Evolutionary conservation across 2,113 vertebrate genomes (phyloP), one percentile per base, ranked within the genome.

Genomic region (Telmatochromis sp.): DNA sequence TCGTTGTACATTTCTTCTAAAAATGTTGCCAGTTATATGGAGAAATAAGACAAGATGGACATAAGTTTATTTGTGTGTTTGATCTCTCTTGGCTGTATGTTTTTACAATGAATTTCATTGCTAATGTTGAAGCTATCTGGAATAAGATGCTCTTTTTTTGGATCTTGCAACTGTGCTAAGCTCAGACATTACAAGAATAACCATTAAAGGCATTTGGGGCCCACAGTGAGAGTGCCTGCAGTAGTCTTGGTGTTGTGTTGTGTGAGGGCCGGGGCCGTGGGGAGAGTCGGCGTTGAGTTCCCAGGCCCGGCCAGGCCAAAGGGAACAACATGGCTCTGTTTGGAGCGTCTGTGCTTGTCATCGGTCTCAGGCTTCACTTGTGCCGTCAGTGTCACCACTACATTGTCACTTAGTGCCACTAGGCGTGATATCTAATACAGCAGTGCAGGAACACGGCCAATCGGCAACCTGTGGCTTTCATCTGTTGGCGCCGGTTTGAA

Each of bases 291-390:
- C 83, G 57, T 86, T 54, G 84, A 88, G 90, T 95, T 94, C 94
- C 95, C 93, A 90, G 92, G 90, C 89, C 83, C 4, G 19, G 83
- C 87, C 80, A 51, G 82, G 87, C 89, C 82, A 60, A 89, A 79
- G 90, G 85, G 89, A 95, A 95, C 94, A 95, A 94, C 93, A 90
- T 88, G 86, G 89, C 89, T 95, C 91, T 94, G 93, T 95, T 85
- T 75, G 84, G 65, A 93, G 82, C 87, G 89, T 88, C 88, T 88
- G 91, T 12, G 84, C 89, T 92, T 91, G 92, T 94, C 93, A 93
- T 91, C 89, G 28, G 89, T 92, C 89, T 92, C 91, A 15, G 94
- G 92, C 90, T 93, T 95, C 89, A 84, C 87, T 94, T 86, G 88
- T 91, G 92, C 82, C 84, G 31, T 93, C 92, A 58, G 89, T 94